Percentiles rank a stretch among this genome's conserved stretches.
phyloP scores from a whole-genome alignment of 37 sponge, comb jelly and placozoan genomes.

The Axinella damicornis region DNA sequence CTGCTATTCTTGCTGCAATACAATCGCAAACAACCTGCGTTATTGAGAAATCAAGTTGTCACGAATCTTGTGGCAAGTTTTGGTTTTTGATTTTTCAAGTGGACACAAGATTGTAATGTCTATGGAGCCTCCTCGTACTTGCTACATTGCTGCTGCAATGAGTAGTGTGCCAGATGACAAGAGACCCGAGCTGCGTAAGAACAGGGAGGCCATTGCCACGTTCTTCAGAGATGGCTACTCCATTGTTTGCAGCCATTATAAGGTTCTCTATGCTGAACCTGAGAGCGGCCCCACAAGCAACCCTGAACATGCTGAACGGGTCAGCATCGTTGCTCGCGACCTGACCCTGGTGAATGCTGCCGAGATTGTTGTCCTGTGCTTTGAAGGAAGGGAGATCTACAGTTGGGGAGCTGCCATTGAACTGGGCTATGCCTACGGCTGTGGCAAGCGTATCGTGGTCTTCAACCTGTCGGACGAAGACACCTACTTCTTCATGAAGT shows the following conservation, averaged over 20 bases:
- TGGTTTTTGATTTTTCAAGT: too few species aligned
- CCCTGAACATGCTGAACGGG: neutral
- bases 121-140: neutral
- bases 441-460: neutral
- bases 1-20: too few species aligned
- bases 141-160: conserved; percentile 8
- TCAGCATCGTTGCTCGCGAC: conserved; percentile 1
- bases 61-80: too few species aligned
- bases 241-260: neutral
- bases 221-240: conserved; percentile 4
- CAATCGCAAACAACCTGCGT: too few species aligned
- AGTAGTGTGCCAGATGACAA: neutral
- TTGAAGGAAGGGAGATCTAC: neutral
- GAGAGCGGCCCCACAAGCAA: neutral
- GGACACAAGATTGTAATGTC: too few species aligned
- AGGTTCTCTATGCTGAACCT: neutral
- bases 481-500: conserved; percentile 9
- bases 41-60: too few species aligned
- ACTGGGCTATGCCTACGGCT: neutral
- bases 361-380: neutral
- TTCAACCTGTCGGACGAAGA: neutral
- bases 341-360: neutral
- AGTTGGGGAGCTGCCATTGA: conserved; percentile 4
- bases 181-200: neutral
- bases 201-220: neutral